Conservation (phyloP, 2,888 invertebrate species). For the Colostygia pectinataria region DNA sequence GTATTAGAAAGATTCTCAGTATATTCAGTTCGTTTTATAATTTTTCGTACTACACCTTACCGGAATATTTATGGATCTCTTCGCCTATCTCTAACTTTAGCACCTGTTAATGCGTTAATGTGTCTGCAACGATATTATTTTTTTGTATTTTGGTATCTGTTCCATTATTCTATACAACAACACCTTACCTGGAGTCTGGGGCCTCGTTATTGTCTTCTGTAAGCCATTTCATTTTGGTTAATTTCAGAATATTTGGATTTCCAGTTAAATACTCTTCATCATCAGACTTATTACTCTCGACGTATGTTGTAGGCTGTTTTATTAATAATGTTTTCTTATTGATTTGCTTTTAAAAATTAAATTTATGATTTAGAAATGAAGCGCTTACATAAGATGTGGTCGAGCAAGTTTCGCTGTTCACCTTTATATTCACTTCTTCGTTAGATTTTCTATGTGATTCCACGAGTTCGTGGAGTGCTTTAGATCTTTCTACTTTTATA, state of each 20-base stretch:
- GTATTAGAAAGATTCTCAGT: neutral
- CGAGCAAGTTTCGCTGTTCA: conserved; percentile 4
- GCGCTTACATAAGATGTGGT: conserved; percentile 16
- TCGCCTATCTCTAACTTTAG: conserved; percentile 38
- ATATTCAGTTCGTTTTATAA: neutral
- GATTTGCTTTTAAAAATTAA: neutral
- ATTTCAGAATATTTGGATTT: conserved; percentile 60
- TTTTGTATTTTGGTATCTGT: conserved; percentile 38
- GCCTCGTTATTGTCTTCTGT: conserved; percentile 56
- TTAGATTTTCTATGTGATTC: conserved; percentile 44
- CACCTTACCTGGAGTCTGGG: conserved; percentile 62
- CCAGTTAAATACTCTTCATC: conserved; percentile 33
- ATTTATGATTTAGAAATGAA: neutral
- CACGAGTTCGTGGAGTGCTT: conserved; percentile 64
- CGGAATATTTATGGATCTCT: conserved; percentile 19
- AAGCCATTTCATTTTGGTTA: conserved; percentile 75
- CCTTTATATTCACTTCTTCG: conserved; percentile 25
- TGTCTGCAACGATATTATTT: conserved; percentile 67
- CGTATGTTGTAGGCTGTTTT: conserved; percentile 43
- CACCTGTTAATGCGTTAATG: conserved; percentile 69
- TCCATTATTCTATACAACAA: neutral
- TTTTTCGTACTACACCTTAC: conserved; percentile 10
- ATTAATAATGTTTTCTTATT: conserved; percentile 11
- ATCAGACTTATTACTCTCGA: conserved; percentile 43
- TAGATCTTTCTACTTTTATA: conserved; percentile 64